Evolutionary conservation across 2,888 invertebrate genomes (phyloP).

Genomic region (Ennomos fuscantarius): DNA sequence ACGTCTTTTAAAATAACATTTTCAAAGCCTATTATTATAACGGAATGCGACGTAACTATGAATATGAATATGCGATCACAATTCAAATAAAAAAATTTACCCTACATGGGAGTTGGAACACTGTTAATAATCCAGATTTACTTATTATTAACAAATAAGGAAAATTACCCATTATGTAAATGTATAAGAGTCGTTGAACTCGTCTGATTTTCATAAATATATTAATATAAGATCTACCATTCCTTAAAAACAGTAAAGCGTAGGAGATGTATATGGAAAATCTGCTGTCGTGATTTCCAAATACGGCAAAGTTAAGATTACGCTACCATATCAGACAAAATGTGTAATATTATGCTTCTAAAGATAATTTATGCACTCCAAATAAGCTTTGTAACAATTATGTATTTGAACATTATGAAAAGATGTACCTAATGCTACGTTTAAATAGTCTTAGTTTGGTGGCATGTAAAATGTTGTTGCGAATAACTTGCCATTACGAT

Average conservation of each 20-base stretch:
- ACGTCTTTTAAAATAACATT: background rate
- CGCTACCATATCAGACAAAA: conserved; percentile 25
- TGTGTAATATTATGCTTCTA: conserved; percentile 23
- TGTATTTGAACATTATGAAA: conserved; percentile 26
- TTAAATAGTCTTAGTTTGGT: conserved; percentile 44
- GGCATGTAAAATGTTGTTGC: conserved; percentile 62
- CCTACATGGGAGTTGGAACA: conserved; percentile 18
- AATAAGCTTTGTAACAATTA: conserved; percentile 24
- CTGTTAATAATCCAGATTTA: conserved; percentile 43
- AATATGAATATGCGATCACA: conserved; percentile 4
- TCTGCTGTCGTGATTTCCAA: conserved; percentile 39
- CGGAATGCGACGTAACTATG: conserved; percentile 9
- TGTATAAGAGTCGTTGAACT: conserved; percentile 59
- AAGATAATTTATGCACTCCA: conserved; percentile 14
- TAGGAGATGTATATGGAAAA: conserved; percentile 52
- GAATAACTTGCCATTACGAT: conserved; percentile 76
- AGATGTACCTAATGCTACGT: conserved; percentile 1
- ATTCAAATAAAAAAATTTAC: conserved; percentile 19
- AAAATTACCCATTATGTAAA: conserved; percentile 33
- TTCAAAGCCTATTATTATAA: conserved; percentile 1
- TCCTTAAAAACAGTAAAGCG: conserved; percentile 50
- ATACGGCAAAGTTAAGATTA: conserved; percentile 40
- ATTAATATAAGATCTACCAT: conserved; percentile 42
- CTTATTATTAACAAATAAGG: conserved; percentile 30
- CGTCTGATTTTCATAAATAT: conserved; percentile 43